Conservation (phyloP, 2,888 invertebrate species). For the Monochamus alternatus region DNA sequence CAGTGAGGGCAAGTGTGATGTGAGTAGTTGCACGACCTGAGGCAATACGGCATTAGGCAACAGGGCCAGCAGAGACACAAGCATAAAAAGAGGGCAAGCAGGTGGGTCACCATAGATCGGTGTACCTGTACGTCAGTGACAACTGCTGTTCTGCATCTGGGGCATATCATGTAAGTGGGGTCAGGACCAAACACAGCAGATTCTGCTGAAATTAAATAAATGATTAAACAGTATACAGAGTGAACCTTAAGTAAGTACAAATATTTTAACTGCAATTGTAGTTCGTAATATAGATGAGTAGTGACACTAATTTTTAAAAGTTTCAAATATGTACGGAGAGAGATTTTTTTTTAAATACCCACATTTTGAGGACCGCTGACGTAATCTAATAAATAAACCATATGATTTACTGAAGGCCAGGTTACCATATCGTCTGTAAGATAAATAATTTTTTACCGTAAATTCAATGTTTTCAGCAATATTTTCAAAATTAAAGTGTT, state of each 20-base stretch:
- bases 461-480: no score
- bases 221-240: background rate
- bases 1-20: conserved; percentile 68
- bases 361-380: no score
- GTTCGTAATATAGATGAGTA: no score
- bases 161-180: conserved; percentile 65
- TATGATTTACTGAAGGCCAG: no score
- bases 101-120: conserved; percentile 64
- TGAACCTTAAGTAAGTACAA: background rate
- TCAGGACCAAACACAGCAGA: conserved; percentile 65
- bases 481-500: no score
- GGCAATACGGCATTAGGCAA: conserved; percentile 67
- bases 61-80: conserved; percentile 69
- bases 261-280: no score
- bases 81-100: conserved; percentile 66
- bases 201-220: conserved; percentile 55
- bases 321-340: no score
- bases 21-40: conserved; percentile 67
- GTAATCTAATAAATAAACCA: no score
- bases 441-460: no score
- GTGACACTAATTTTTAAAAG: no score
- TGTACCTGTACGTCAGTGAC: conserved; percentile 63
- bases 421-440: no score
- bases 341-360: no score
- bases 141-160: conserved; percentile 64